phyloP scores from a whole-genome alignment of 2,113 vertebrate genomes.

The zebrafish (Danio rerio) region GRCz12tu NC_133194.1:23897001-23897500 shows the following conservation, averaged over 20 bases:
- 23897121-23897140: conserved; percentile 43
- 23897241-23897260: conserved; percentile 64
- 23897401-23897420: conserved; percentile 46
- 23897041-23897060: conserved; percentile 9
- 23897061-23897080: conserved; percentile 13
- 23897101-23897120: conserved; percentile 55
- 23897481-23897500: conserved; percentile 42
- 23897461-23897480: conserved; percentile 48
- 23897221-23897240: conserved; percentile 59
- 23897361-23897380: conserved; percentile 67
- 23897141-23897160: conserved; percentile 59
- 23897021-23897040: neutral
- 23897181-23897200: conserved; percentile 56
- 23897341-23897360: conserved; percentile 53
- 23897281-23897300: conserved; percentile 60
- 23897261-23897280: conserved; percentile 57
- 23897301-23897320: conserved; percentile 65
- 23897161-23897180: conserved; percentile 55
- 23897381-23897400: conserved; percentile 48
- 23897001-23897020: conserved; percentile 45
- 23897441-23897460: conserved; percentile 27
- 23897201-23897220: conserved; percentile 34
- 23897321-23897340: conserved; percentile 60
- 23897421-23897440: conserved; percentile 43
- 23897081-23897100: conserved; percentile 29